A percentile compares a stretch with the other conserved stretches of the same genome.
Conservation (phyloP, 2,888 invertebrate species). For the Xylocampa areola region DNA sequence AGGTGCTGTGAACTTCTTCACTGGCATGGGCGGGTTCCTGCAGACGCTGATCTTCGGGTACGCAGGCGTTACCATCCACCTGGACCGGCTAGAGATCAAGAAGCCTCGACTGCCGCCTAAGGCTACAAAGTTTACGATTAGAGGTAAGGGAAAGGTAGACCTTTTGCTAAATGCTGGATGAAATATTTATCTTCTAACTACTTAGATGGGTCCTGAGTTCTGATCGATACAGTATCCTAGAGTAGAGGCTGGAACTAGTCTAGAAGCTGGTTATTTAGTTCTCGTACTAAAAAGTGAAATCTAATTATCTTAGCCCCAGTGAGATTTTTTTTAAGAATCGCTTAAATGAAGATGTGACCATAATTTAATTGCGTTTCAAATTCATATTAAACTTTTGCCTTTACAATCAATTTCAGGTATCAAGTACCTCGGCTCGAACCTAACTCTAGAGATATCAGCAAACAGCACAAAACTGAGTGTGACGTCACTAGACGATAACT, state of each 20-base stretch:
- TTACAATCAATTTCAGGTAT: slow-evolving; percentile 69
- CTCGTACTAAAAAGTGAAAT: too few relatives aligned
- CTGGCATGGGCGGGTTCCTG: slow-evolving; percentile 91
- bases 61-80: slow-evolving; percentile 87
- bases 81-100: slow-evolving; percentile 81
- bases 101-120: slow-evolving; percentile 81
- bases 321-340: too few relatives aligned
- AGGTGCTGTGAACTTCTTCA: slow-evolving; percentile 90
- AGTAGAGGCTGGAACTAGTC: too few relatives aligned
- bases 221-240: too few relatives aligned
- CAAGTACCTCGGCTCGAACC: slow-evolving; percentile 81
- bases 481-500: slow-evolving; percentile 71
- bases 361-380: neutral
- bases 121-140: slow-evolving; percentile 77
- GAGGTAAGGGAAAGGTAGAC: slow-evolving; percentile 74
- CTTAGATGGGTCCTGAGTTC: too few relatives aligned
- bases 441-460: slow-evolving; percentile 75
- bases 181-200: too few relatives aligned
- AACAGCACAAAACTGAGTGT: slow-evolving; percentile 72
- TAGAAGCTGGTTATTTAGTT: too few relatives aligned
- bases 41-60: slow-evolving; percentile 90
- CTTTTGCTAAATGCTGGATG: too few relatives aligned
- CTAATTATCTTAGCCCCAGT: too few relatives aligned
- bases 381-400: neutral
- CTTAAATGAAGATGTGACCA: too few relatives aligned